Base-by-base conservation (phyloP, 2,797 vertebrate species). In the Chrysocyon brachyurus region DNA sequence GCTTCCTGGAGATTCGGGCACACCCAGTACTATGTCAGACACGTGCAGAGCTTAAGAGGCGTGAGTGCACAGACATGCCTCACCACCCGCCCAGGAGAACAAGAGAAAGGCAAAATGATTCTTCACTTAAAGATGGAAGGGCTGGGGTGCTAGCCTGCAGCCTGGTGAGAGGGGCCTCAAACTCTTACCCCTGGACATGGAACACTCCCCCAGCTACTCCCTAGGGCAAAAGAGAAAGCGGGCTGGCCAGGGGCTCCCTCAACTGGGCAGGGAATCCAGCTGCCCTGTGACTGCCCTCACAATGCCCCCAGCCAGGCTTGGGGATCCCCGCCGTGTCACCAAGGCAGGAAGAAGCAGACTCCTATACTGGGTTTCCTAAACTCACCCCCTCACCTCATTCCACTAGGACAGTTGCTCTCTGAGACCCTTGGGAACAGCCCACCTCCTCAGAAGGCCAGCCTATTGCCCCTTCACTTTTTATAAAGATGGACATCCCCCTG, bases 101-200 rank as follows among this genome's bases (percentile, higher is more conserved):
- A 40, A 46, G 63, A 2, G 0, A 78, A 61, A 59, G 46, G 0
- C 70, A 68, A 66, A 28, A 19, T 0, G 4, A 49, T 14, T 22
- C 46, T 26, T 61, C 52, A 49, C 22, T 49, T 31, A 68, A 73
- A 54, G 16, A n/a, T 3, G 16, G 87, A 59, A 40, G 46, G 73
- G n/a, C n/a, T 12, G 3, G 31, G 4, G 24, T 28, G 12, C 63
- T 17, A 19, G 28, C 40, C 75, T 56, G 24, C 7, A 33, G 15
- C 73, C 46, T n/a, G 21, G 26, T 46, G 40, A 46, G 40, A 24
- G 16, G 21, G 6, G 8, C 59, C 57, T 61, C n/a, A n/a, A 28
- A 46, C 15, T 7, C 24, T 40, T n/a, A n/a, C 70, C 46, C 9
- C 21, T 22, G 31, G 54, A 14, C 0, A 0, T n/a, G 66, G 21